These are phyloP conservation scores for Periophthalmus modestus DNA, from an alignment of 2,113 vertebrate genomes.

Conservation along the genomic window DNA sequence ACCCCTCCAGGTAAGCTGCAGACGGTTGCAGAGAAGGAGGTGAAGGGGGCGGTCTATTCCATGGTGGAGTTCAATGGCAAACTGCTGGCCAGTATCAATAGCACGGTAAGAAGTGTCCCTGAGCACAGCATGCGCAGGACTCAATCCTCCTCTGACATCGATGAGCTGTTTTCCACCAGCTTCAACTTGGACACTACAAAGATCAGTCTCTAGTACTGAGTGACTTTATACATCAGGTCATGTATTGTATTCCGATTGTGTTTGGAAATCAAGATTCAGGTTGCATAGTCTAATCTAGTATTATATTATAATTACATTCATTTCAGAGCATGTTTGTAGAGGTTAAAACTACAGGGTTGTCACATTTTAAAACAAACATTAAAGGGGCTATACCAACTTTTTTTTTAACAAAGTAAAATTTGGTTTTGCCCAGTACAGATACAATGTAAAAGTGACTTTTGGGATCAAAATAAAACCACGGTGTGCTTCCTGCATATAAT, in stretches of 20 bases:
- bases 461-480: no score
- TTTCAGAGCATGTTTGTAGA: no score
- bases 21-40: conserved; percentile 97
- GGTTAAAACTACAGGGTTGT: no score
- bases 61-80: conserved; percentile 99
- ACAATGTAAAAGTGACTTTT: no score
- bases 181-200: not conserved
- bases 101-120: conserved; percentile 83
- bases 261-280: no score
- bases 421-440: no score
- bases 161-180: not conserved
- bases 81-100: conserved; percentile 98
- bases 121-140: not conserved
- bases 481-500: no score
- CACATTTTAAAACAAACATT: no score
- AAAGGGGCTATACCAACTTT: no score
- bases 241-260: not conserved
- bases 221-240: not conserved
- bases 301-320: no score
- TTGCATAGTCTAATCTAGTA: no score
- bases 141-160: not conserved
- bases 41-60: conserved; percentile 97
- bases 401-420: no score
- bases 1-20: conserved; percentile 89
- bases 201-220: not conserved